Conservation (phyloP, 2,113 vertebrate genomes). For the Campylomormyrus tamandua region DNA sequence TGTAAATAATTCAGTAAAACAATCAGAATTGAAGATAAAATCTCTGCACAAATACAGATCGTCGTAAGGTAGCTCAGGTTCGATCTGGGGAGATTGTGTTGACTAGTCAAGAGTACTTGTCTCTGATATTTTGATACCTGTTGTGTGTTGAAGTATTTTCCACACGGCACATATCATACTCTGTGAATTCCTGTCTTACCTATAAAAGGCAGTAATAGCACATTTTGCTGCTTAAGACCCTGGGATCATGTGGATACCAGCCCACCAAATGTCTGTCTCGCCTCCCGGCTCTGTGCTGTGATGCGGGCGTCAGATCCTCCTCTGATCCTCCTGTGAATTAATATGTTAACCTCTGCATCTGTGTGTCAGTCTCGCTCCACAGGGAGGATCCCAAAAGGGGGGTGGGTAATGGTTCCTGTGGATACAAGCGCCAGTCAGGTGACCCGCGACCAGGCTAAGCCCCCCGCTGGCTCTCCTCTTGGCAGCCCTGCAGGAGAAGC, state of each 20-base stretch:
- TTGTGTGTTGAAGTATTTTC: background rate
- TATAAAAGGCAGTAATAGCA: background rate
- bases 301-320: background rate
- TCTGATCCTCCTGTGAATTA: conserved; percentile 15
- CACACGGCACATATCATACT: background rate
- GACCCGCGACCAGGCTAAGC: background rate
- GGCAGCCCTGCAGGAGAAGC: background rate
- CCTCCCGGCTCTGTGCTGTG: background rate
- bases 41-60: background rate
- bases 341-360: conserved; percentile 24
- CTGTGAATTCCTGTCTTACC: background rate
- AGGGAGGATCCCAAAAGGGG: conserved; percentile 10
- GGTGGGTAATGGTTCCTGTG: background rate
- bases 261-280: background rate
- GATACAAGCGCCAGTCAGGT: background rate
- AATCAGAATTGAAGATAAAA: background rate
- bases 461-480: background rate
- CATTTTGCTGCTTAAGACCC: background rate
- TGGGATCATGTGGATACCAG: background rate
- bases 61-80: background rate
- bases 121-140: background rate
- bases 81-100: background rate
- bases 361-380: conserved; percentile 11
- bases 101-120: background rate
- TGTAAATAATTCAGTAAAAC: background rate